These are phyloP conservation scores for Romanogobio albipinnatus DNA, from an alignment of 2,113 vertebrate genomes.

Conservation along the genomic window DNA sequence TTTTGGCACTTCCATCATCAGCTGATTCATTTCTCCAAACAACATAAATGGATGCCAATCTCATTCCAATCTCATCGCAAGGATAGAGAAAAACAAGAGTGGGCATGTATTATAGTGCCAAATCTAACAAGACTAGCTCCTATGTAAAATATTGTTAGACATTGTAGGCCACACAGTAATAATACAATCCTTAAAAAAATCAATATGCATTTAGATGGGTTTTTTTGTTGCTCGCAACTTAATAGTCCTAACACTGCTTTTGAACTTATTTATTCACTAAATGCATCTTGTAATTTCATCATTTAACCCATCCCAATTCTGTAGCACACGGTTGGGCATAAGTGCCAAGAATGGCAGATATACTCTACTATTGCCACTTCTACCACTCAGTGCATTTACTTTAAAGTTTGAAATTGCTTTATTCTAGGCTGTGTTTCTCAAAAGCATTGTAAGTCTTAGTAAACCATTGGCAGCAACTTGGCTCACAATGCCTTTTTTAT, in stretches of 20 bases:
- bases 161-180: not conserved
- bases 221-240: not conserved
- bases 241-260: not conserved
- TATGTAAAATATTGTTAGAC: not conserved
- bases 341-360: not conserved
- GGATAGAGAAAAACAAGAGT: conserved; percentile 13
- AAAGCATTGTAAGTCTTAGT: too few relatives aligned
- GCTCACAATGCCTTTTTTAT: too few relatives aligned
- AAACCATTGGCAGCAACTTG: too few relatives aligned
- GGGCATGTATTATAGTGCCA: not conserved
- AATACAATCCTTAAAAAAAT: not conserved
- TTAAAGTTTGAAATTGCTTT: not conserved
- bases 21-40: not conserved
- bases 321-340: not conserved
- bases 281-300: not conserved
- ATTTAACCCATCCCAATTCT: not conserved
- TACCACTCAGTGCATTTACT: not conserved
- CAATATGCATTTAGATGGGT: not conserved
- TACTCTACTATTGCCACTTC: not conserved
- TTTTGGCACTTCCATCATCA: not conserved
- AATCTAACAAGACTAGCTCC: not conserved
- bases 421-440: too few relatives aligned
- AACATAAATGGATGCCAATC: not conserved
- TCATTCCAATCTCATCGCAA: conserved; percentile 7
- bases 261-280: not conserved